These are phyloP conservation scores for Emmelina monodactyla DNA, from an alignment of 2,888 invertebrate genomes.

Conservation along the genomic window DNA sequence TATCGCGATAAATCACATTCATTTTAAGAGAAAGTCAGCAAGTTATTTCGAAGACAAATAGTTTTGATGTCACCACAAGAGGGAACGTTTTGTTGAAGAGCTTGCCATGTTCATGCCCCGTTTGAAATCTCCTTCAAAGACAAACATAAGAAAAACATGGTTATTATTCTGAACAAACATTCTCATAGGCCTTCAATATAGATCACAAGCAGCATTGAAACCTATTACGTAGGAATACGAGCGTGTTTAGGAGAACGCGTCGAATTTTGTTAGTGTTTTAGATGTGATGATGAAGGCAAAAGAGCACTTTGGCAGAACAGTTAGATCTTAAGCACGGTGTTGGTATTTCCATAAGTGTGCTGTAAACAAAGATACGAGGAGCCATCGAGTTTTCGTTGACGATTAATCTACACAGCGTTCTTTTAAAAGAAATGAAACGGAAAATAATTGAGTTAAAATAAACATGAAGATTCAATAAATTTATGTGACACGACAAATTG, in stretches of 20 bases:
- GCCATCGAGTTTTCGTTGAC: no score
- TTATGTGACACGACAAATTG: constrained; percentile 29
- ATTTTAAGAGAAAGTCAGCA: constrained; percentile 40
- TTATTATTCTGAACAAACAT: constrained; percentile 28
- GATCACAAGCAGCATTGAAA: no score
- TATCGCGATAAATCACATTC: background rate
- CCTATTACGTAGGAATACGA: no score
- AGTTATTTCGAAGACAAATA: constrained; percentile 59
- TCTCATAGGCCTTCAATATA: no score
- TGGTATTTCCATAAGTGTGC: background rate
- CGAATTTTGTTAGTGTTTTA: no score
- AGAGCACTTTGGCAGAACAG: background rate
- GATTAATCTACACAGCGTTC: no score
- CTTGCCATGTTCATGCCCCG: constrained; percentile 38
- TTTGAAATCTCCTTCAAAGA: constrained; percentile 57
- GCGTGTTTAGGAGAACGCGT: no score
- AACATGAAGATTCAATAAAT: no score
- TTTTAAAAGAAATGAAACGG: no score
- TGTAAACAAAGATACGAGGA: background rate
- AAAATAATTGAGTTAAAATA: no score
- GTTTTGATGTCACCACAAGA: constrained; percentile 42
- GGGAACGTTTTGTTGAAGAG: constrained; percentile 43
- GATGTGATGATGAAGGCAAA: background rate
- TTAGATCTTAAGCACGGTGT: constrained; percentile 1
- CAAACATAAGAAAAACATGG: constrained; percentile 57